Evolutionary conservation across 2,797 vertebrate genomes (phyloP).

Genomic region (Coregonus suidteri): DNA sequence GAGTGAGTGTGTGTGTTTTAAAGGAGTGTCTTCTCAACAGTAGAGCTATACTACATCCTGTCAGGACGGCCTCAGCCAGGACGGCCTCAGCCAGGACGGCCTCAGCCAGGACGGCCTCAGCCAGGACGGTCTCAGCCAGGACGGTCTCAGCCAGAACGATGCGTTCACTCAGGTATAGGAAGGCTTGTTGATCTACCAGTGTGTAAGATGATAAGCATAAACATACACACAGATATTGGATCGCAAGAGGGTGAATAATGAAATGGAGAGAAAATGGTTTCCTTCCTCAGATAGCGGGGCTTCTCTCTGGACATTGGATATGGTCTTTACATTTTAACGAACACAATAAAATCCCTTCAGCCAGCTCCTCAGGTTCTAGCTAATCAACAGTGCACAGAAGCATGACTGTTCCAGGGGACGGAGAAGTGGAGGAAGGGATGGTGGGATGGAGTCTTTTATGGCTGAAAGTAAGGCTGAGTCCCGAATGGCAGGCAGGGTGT

Average conservation of each 20-base stretch:
- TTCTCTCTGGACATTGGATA: constrained; percentile 5
- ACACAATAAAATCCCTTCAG: constrained; percentile 59
- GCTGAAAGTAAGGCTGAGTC: background rate
- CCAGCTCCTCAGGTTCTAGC: constrained; percentile 70
- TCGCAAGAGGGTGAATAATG: background rate
- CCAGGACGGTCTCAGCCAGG: background rate
- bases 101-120: no score
- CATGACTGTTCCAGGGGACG: constrained; percentile 75
- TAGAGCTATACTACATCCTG: no score
- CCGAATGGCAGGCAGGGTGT: background rate
- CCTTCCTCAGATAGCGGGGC: background rate
- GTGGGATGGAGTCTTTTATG: background rate
- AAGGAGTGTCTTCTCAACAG: background rate
- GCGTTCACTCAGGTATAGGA: background rate
- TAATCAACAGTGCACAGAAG: constrained; percentile 76
- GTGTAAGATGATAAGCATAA: background rate
- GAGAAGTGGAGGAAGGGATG: constrained; percentile 39
- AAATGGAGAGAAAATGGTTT: no score
- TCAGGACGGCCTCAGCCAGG: background rate
- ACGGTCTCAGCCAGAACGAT: background rate
- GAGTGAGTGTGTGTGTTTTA: background rate
- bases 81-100: no score
- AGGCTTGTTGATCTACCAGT: background rate
- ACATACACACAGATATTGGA: background rate
- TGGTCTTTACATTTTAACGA: constrained; percentile 29